Evolutionary conservation across 2,888 invertebrate species (phyloP), one percentile per base, ranked within the genome.

Genomic region (Acrobasis repandana): DNA sequence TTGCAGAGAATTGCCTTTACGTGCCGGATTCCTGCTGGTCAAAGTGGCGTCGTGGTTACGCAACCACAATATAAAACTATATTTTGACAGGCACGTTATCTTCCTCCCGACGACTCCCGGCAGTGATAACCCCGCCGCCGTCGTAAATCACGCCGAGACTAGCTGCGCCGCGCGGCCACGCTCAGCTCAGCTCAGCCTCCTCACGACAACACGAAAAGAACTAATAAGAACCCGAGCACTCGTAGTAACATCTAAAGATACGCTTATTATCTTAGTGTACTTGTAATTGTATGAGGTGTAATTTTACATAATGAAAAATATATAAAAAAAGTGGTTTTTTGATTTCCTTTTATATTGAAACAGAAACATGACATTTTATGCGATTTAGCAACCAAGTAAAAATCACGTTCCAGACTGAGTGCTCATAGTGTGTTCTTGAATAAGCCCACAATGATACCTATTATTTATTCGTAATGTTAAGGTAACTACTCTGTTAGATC

Each of bases 1-100:
- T 67, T 65, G 76, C 78, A 71, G 73, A 73, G 72, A 70, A 70
- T 67, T 71, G 68, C 61, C 69, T 72, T 73, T 76, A 71, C 67
- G 65, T 70, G 74, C 59, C 38, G 36, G 51, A 43, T 51, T 46
- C 28, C 28, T 28, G 28, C 6, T 14, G 28, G 51, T 51, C 38
- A 18, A 15, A 20, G 50, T 59, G 5, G 58, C 16, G 48, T 9
- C 14, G 15, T 34, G 15, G 38, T 38, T 58, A 38, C 28, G 49
- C 50, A 49, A 38, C 58, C 49, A 36, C 2, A 34, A 36, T 49
- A 50, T 49, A 54, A 54, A 54, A 54, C 18, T 33, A 33, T 57
- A 47, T 57, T 57, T 57, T 57, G 56, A 47, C 47, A 57, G 33
- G 56, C n/a, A n/a, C 46, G 47, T 57, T 57, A 47, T 57, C 46